A percentile compares a stretch with the other conserved stretches of the same genome.
Conservation (phyloP, 2,888 invertebrate species). For the Mellilla xanthometata region DNA sequence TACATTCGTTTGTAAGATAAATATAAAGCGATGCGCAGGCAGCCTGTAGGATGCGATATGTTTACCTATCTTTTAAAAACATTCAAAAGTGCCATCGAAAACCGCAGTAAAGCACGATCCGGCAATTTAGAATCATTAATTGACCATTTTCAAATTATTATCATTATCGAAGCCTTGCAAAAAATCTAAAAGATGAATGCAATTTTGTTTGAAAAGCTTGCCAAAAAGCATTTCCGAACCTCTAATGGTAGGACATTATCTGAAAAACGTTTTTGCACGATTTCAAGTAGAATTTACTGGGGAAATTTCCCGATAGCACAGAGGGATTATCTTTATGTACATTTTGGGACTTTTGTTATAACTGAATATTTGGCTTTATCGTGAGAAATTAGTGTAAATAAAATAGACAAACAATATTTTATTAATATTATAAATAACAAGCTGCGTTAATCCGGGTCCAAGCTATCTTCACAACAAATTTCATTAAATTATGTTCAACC, state of each 20-base stretch:
- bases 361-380: neutral
- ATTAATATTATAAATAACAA: no score
- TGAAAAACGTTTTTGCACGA: slow-evolving; percentile 66
- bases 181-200: slow-evolving; percentile 35
- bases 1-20: no score
- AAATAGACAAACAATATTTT: no score
- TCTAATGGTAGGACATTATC: slow-evolving; percentile 69
- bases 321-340: slow-evolving; percentile 69
- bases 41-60: no score
- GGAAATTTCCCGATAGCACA: slow-evolving; percentile 58
- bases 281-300: slow-evolving; percentile 64
- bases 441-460: no score
- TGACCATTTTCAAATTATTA: slow-evolving; percentile 35
- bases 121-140: slow-evolving; percentile 34
- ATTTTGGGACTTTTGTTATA: slow-evolving; percentile 64
- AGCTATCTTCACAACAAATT: no score
- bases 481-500: no score
- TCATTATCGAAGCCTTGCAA: slow-evolving; percentile 39
- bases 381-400: no score
- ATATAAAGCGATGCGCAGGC: no score
- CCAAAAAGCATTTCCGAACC: slow-evolving; percentile 62
- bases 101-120: slow-evolving; percentile 32
- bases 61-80: neutral
- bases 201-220: slow-evolving; percentile 48
- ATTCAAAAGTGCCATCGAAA: slow-evolving; percentile 20